Conservation (phyloP, 2,113 vertebrate genomes). For the Amia ocellicauda region DNA sequence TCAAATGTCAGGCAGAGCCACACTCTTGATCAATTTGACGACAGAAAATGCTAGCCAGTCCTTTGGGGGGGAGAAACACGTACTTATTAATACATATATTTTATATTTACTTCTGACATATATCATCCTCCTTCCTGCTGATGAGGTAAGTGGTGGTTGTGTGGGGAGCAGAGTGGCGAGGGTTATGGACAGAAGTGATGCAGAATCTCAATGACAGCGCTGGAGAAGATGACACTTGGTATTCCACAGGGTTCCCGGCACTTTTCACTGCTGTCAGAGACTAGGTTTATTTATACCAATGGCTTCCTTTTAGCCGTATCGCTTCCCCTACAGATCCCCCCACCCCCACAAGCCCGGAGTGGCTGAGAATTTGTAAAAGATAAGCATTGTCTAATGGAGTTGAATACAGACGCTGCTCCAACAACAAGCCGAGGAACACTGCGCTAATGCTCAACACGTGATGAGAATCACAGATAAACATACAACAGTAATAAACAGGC, state of each 20-base stretch:
- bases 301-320: conserved; percentile 29
- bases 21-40: too few species aligned
- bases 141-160: too few species aligned
- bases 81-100: too few species aligned
- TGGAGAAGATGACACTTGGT: conserved; percentile 33
- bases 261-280: conserved; percentile 39
- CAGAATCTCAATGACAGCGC: conserved; percentile 3
- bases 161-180: neutral
- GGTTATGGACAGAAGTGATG: neutral
- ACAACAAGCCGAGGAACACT: conserved; percentile 44
- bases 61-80: too few species aligned
- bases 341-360: conserved; percentile 25
- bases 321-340: conserved; percentile 4
- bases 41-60: too few species aligned
- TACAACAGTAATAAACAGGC: conserved; percentile 41
- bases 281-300: conserved; percentile 49
- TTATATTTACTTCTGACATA: too few species aligned
- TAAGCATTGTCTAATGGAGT: conserved; percentile 47
- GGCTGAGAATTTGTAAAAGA: conserved; percentile 44
- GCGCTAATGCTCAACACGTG: conserved; percentile 45
- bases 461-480: conserved; percentile 38
- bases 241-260: conserved; percentile 42
- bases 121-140: too few species aligned
- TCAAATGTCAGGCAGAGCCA: neutral
- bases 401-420: conserved; percentile 50